These are phyloP conservation scores for Branchellion lobata DNA, from an alignment of 2,888 invertebrate genomes.

Conservation along the genomic window DNA sequence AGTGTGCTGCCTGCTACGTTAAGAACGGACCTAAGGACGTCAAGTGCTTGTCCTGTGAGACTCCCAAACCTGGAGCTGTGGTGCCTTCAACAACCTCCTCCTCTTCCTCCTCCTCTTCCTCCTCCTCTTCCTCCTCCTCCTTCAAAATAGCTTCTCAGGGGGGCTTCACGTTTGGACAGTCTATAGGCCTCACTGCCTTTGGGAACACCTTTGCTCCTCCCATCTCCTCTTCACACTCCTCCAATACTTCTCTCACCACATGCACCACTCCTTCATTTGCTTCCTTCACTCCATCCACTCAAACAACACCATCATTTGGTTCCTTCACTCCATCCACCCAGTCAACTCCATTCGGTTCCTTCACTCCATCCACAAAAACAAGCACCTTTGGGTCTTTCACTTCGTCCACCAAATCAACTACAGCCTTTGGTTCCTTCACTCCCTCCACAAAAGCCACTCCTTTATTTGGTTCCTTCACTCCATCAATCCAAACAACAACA, in stretches of 20 bases:
- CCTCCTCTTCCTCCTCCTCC: neutral
- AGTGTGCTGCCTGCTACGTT: slow-evolving; percentile 70
- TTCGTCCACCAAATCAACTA: neutral
- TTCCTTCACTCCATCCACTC: too few relatives aligned
- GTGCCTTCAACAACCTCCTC: neutral
- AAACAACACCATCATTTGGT: too few relatives aligned
- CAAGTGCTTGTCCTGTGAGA: slow-evolving; percentile 58
- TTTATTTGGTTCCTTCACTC: too few relatives aligned
- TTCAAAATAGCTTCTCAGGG: slow-evolving; percentile 39
- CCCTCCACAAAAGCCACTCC: too few relatives aligned
- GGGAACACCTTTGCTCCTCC: neutral
- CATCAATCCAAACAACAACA: too few relatives aligned
- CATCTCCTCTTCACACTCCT: neutral
- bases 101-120: neutral
- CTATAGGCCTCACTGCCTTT: slow-evolving; percentile 4
- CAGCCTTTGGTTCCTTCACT: neutral
- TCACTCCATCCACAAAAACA: too few relatives aligned
- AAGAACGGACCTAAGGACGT: slow-evolving; percentile 64
- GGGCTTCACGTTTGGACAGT: slow-evolving; percentile 46
- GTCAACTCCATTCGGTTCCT: too few relatives aligned
- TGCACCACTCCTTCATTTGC: neutral
- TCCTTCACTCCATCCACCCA: too few relatives aligned
- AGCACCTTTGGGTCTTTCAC: too few relatives aligned
- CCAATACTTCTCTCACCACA: neutral
- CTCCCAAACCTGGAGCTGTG: slow-evolving; percentile 56